These are phyloP conservation scores for Copsychus sechellarum DNA, from an alignment of 2,113 vertebrate species.

Conservation along the genomic window DNA sequence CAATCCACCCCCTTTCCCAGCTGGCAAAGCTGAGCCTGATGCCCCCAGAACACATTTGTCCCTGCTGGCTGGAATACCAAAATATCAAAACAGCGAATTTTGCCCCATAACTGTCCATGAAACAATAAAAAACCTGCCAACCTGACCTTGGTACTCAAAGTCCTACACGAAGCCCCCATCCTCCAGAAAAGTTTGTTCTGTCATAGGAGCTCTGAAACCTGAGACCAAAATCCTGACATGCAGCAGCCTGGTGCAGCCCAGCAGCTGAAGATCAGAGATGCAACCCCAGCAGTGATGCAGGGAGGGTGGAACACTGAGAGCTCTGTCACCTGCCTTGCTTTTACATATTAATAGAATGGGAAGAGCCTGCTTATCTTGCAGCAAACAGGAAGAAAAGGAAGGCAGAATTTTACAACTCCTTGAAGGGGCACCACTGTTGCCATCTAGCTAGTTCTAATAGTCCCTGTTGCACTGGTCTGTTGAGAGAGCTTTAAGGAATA, in stretches of 20 bases:
- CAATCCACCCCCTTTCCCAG: neutral
- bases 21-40: neutral
- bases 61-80: neutral
- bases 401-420: neutral
- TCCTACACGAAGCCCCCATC: neutral
- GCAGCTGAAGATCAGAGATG: neutral
- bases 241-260: neutral
- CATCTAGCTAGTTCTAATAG: neutral
- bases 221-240: neutral
- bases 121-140: neutral
- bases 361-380: neutral
- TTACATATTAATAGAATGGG: neutral
- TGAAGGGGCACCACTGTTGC: neutral
- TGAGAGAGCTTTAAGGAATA: neutral
- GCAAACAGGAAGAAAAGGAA: neutral
- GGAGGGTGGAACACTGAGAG: neutral
- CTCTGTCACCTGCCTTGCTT: neutral
- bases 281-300: neutral
- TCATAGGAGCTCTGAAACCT: neutral
- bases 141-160: neutral
- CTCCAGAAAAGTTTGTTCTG: neutral
- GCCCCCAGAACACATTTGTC: accelerated
- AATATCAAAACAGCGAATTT: neutral
- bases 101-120: neutral
- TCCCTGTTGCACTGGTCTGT: neutral